phyloP scores from a whole-genome alignment of 2,113 vertebrate genomes.

The Neoarius graeffei region DNA sequence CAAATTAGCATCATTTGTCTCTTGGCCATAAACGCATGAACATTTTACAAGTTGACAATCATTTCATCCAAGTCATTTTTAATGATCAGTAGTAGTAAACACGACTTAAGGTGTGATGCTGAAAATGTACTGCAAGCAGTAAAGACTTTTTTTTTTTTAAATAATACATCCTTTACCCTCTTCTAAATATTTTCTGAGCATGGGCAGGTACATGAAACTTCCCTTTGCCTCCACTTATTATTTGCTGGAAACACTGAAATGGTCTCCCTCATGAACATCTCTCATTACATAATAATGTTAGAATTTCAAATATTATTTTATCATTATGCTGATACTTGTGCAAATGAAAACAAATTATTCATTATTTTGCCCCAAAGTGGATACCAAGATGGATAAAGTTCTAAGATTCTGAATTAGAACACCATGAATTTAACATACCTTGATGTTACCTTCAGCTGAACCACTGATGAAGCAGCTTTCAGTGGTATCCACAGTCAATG shows the following conservation, averaged over 20 bases:
- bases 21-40: neutral
- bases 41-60: neutral
- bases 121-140: neutral
- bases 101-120: neutral
- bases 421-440: constrained; percentile 73
- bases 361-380: neutral
- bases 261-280: neutral
- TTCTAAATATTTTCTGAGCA: neutral
- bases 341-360: neutral
- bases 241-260: neutral
- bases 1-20: neutral
- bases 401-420: neutral
- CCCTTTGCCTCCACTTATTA: neutral
- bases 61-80: neutral
- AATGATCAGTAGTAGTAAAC: neutral
- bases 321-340: neutral
- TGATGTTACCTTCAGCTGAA: constrained; percentile 96
- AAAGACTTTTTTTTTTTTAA: neutral
- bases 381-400: neutral
- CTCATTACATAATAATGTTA: neutral
- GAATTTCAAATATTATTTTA: neutral
- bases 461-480: constrained; percentile 96
- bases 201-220: neutral
- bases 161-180: neutral
- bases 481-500: constrained; percentile 85